Evolutionary conservation across 2,113 vertebrate genomes (phyloP).

Genomic region (Carettochelys insculpta): DNA sequence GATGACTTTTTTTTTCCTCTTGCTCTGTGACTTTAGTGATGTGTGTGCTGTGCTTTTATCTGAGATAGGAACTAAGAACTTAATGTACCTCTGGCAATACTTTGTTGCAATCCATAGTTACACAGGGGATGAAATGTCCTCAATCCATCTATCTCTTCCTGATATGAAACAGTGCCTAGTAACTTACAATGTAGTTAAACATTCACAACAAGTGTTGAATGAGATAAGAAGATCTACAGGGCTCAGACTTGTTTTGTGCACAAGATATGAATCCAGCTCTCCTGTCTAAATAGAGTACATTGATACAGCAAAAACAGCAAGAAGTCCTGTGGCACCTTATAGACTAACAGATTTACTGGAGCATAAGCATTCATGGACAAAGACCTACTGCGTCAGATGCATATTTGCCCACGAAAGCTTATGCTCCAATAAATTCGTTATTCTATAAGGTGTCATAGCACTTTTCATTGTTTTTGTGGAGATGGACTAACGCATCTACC

Average conservation of each 20-base stretch:
- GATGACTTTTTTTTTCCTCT: background rate
- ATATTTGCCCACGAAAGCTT: too few species aligned
- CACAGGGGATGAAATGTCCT: background rate
- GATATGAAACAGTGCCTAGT: conserved; percentile 54
- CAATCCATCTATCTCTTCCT: conserved; percentile 61
- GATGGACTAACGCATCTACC: too few species aligned
- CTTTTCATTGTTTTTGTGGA: too few species aligned
- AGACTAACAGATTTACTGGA: too few species aligned
- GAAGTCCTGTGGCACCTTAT: too few species aligned
- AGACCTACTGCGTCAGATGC: too few species aligned
- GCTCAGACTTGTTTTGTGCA: background rate
- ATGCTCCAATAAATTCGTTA: too few species aligned
- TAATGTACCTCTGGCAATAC: conserved; percentile 26
- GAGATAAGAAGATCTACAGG: background rate
- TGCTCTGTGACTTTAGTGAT: background rate
- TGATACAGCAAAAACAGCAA: too few species aligned
- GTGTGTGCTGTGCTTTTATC: background rate
- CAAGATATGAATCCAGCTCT: background rate
- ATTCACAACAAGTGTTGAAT: background rate
- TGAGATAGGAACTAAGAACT: background rate
- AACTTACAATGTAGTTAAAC: conserved; percentile 40
- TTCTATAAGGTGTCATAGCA: too few species aligned
- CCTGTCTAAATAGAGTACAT: background rate
- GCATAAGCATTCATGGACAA: too few species aligned
- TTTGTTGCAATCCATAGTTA: conserved; percentile 26